Evolutionary conservation across 2,113 vertebrate species (phyloP), one percentile per base, ranked within the genome.

Genomic region (Dromaius novaehollandiae): DNA sequence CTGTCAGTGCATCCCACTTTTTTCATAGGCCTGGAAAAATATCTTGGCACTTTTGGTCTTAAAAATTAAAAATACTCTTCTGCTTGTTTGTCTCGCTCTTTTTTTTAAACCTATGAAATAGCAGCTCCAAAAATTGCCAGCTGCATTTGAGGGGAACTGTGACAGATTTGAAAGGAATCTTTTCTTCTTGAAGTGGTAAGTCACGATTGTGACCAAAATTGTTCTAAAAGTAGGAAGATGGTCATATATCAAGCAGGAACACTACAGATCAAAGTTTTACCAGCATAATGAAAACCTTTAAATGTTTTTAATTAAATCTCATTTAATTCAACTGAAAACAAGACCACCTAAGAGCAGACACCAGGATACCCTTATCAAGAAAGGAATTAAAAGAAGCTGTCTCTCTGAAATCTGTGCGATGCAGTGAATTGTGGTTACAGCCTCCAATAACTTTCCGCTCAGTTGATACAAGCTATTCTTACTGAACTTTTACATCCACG

Each of bases 221-320:
- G 60, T 96, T 87, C 87, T 77, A 51, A 80, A 89, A 96, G 48
- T 75, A 30, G 89, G 69, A 97, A 85, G 51, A 68, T 84, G 73
- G 74, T 96, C 81, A 15, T 93, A 3, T 71, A 63, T 95, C 75
- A 86, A 78, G 21, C 61, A 88, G 64, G 34, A 94, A 83, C 36
- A 18, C 28, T 60, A 68, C 73, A 82, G 73, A 89, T 96, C 81
- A 93, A 81, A 93, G 63, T 96, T 94, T 80, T 90, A 94, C 66
- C 76, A 93, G 78, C 92, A 90, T 74, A 97, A 89, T 96, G 28
- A 96, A 96, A 96, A 56, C 80, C 88, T 66, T 94, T 17, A 86
- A 60, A 86, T 88, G 61, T 90, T 96, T 96, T 88, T 36, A 95
- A 93, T 95, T 88, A 81, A 42, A 64, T 60, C 3, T 88, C 32